Conservation (phyloP, 2,113 vertebrate species). For the Chaenogobius annularis region DNA sequence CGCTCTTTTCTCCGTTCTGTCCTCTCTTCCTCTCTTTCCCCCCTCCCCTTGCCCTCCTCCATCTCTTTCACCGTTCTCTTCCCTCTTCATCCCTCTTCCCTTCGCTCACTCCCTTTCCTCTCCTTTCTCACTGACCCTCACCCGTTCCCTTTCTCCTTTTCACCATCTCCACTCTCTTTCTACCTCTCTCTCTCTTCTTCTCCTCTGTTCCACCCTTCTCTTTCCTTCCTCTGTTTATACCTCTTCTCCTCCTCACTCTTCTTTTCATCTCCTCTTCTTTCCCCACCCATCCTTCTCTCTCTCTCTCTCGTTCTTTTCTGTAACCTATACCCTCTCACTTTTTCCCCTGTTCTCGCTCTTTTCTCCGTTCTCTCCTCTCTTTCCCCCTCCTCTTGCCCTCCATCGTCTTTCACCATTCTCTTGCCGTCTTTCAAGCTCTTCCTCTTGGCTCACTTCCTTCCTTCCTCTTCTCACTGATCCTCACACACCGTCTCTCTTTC, state of each 20-base stretch:
- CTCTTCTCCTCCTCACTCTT: not conserved
- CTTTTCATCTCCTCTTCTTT: not conserved
- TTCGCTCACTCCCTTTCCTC: not conserved
- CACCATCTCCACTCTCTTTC: not conserved
- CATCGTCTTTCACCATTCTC: not conserved
- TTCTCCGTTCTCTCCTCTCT: no score
- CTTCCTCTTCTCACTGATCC: not conserved
- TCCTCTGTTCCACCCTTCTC: not conserved
- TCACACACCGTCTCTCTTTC: conserved; percentile 13
- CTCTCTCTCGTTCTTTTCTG: not conserved
- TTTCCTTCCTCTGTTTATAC: conserved; percentile 2
- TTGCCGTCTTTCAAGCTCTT: conserved; percentile 22
- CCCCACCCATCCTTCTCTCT: not conserved
- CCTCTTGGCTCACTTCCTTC: not conserved
- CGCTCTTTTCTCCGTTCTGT: conserved; percentile 8
- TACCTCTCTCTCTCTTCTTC: not conserved
- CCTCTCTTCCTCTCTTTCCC: not conserved
- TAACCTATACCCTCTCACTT: no score
- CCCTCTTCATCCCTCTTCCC: not conserved
- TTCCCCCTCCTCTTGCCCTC: not conserved
- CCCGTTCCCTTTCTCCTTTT: not conserved
- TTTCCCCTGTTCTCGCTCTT: not conserved
- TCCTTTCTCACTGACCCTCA: not conserved
- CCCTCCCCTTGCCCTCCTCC: not conserved
- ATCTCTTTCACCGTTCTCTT: not conserved